Base-by-base conservation (phyloP, 2,888 invertebrate species). In the Malthinus flaveolus region DNA sequence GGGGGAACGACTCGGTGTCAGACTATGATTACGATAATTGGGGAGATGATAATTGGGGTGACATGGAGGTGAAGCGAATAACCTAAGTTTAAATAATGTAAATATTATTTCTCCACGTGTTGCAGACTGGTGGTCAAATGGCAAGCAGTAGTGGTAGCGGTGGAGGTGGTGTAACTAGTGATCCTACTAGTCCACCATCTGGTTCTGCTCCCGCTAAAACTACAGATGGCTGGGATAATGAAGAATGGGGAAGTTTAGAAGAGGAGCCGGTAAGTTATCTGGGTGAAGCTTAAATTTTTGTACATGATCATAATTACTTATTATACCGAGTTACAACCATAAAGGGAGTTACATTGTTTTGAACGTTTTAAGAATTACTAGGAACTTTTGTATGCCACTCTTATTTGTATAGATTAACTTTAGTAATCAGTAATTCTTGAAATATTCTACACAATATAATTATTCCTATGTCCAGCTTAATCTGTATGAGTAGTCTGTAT, bases 41-140 rank as follows among this genome's bases (percentile, higher is more conserved):
- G 93, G 87, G 85, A 65, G 91, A 93, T 78, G 91, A 91, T 49
- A 87, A 87, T 74, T 94, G 94, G 94, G 94, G 95, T 8, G 93
- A 93, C 74, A 92, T 95, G 83, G 93, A 93, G 79, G 90, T 90
- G 66, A 83, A 84, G 44, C 32, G 31, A 7, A 42, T 42, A 15
- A 15, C n/a, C n/a, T n/a, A n/a, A 23, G 23, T 23, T 23, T 23
- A 23, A 23, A 23, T 23, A 23, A 23, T 23, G 23, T 23, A 12
- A 15, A 15, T 42, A 9, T 15, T n/a, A 42, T 33, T 51, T 32
- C 48, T 63, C 60, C 23, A 23, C 23, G 56, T 36, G 23, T 45
- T 57, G 35, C 48, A 77, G 77, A 78, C 78, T 47, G 77, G 75
- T 23, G 78, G 76, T 39, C 77, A 78, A 63, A 76, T 78, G 75